phyloP scores from a whole-genome alignment of 2,888 invertebrate genomes.

The Zygaena filipendulae region DNA sequence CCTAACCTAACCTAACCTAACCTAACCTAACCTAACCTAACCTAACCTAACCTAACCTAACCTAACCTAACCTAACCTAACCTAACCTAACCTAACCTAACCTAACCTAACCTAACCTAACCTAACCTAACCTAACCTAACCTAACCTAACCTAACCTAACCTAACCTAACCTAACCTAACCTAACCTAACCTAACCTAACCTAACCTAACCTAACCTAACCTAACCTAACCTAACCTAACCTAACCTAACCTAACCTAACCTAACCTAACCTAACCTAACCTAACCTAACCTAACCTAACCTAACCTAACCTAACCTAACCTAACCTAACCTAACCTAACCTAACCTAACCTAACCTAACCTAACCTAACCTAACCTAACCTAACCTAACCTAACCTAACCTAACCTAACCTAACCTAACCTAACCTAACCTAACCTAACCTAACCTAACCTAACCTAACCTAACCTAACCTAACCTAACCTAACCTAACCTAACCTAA shows the following conservation, averaged over 20 bases:
- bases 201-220: constrained; percentile 5
- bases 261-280: constrained; percentile 3
- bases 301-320: constrained; percentile 8
- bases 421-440: constrained; percentile 19
- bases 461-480: constrained; percentile 19
- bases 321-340: constrained; percentile 9
- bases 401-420: constrained; percentile 17
- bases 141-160: constrained; percentile 12
- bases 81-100: constrained; percentile 17
- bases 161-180: constrained; percentile 12
- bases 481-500: constrained; percentile 18
- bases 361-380: too few relatives aligned
- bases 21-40: constrained; percentile 3
- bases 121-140: constrained; percentile 14
- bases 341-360: constrained; percentile 12
- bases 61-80: constrained; percentile 17
- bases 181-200: constrained; percentile 5
- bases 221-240: constrained; percentile 7
- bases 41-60: constrained; percentile 9
- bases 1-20: too few relatives aligned
- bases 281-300: constrained; percentile 9
- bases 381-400: constrained; percentile 8
- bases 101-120: constrained; percentile 17
- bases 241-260: constrained; percentile 8
- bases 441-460: constrained; percentile 19